Conservation (phyloP, 2,113 vertebrate species). For the Trematocara marginatum region DNA sequence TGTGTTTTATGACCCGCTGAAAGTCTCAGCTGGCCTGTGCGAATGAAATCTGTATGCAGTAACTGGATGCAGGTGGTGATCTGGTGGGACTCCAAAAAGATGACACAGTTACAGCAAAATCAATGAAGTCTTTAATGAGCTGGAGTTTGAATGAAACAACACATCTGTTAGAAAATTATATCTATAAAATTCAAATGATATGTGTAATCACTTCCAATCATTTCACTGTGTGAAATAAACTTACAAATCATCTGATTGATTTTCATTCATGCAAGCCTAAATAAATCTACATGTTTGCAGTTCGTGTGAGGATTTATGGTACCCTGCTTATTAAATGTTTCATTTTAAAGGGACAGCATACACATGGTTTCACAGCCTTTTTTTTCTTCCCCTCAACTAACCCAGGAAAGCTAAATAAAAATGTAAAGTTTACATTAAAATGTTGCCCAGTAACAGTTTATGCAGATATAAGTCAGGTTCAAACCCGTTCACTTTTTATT, state of each 20-base stretch:
- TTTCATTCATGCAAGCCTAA: background rate
- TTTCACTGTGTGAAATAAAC: background rate
- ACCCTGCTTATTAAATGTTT: background rate
- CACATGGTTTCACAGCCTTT: background rate
- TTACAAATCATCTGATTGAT: background rate
- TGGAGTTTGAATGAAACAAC: background rate
- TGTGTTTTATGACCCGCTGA: background rate
- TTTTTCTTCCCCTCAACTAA: background rate
- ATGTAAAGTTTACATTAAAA: background rate
- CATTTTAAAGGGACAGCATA: background rate
- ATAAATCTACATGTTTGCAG: background rate
- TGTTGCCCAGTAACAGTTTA: background rate
- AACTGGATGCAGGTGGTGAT: background rate
- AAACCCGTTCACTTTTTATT: background rate
- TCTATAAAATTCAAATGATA: background rate
- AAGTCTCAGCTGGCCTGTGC: slow-evolving; percentile 8
- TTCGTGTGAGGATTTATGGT: background rate
- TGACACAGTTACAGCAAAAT: background rate
- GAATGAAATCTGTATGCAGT: background rate
- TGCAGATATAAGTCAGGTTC: background rate
- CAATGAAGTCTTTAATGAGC: background rate
- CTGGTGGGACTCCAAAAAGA: background rate
- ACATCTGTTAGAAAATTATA: background rate
- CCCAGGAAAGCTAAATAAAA: background rate
- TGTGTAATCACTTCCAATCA: background rate